Evolutionary conservation across 1,140 invertebrate species (phyloP).

Genomic region (Linepithema humile): DNA sequence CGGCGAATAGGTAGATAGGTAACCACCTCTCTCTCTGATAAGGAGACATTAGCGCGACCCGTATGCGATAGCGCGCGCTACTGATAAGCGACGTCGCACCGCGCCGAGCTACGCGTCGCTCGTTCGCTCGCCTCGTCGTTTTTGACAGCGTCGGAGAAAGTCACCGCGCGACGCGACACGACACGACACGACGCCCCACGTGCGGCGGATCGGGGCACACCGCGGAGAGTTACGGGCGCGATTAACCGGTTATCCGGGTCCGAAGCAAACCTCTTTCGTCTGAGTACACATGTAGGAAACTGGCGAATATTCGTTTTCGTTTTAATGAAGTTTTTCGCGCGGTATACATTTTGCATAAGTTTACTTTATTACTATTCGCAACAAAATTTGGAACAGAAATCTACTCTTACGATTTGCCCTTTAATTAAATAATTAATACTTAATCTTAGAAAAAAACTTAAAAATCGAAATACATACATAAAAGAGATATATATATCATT

Average conservation of each 20-base stretch:
- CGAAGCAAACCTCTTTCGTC: not conserved
- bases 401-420: too few species aligned
- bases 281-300: not conserved
- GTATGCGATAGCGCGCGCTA: conserved; percentile 81
- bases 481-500: too few species aligned
- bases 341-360: not conserved
- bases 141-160: conserved; percentile 62
- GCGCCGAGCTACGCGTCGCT: conserved; percentile 66
- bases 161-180: conserved; percentile 8
- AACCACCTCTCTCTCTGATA: conserved; percentile 75
- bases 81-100: conserved; percentile 77
- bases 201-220: not conserved
- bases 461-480: too few species aligned
- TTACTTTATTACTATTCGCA: too few species aligned
- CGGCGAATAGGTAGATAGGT: conserved; percentile 75
- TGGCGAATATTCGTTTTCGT: not conserved
- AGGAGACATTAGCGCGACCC: conserved; percentile 84
- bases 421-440: too few species aligned
- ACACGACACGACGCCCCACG: not conserved
- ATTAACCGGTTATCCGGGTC: conserved; percentile 18
- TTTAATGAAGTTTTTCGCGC: not conserved
- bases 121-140: conserved; percentile 57
- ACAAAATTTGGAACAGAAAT: too few species aligned
- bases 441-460: too few species aligned
- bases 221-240: conserved; percentile 23